These are phyloP conservation scores for Eremophila alpestris DNA, from an alignment of 2,797 vertebrate genomes.

Conservation along the genomic window DNA sequence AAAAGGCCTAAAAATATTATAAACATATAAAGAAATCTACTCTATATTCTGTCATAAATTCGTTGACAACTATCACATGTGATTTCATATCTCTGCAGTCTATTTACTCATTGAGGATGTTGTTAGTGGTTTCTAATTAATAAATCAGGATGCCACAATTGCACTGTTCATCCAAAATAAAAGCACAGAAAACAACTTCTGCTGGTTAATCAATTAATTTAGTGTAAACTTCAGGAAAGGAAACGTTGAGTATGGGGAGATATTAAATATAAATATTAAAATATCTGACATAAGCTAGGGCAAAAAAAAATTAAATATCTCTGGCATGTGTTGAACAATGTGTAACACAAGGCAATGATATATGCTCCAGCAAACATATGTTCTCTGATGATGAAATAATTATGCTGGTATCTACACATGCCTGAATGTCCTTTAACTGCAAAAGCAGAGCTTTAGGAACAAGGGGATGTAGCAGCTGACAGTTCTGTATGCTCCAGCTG, in stretches of 20 bases:
- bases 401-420: neutral
- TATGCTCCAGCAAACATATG: neutral
- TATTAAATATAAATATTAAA: neutral
- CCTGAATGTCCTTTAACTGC: neutral
- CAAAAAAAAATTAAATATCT: neutral
- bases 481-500: neutral
- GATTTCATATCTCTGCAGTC: neutral
- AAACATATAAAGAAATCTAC: neutral
- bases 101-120: neutral
- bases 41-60: neutral
- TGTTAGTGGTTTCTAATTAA: neutral
- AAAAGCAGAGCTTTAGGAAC: neutral
- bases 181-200: neutral
- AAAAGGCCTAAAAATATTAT: neutral
- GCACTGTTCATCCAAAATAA: neutral
- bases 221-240: neutral
- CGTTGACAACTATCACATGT: neutral
- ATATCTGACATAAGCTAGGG: neutral
- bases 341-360: neutral
- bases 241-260: neutral
- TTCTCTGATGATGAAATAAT: slow-evolving; percentile 7
- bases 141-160: neutral
- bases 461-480: neutral
- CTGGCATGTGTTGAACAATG: neutral
- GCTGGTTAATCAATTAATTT: neutral